These are phyloP conservation scores for Platygyra sinensis DNA, from an alignment of 64 coral and sea anemone species.

Conservation along the genomic window DNA sequence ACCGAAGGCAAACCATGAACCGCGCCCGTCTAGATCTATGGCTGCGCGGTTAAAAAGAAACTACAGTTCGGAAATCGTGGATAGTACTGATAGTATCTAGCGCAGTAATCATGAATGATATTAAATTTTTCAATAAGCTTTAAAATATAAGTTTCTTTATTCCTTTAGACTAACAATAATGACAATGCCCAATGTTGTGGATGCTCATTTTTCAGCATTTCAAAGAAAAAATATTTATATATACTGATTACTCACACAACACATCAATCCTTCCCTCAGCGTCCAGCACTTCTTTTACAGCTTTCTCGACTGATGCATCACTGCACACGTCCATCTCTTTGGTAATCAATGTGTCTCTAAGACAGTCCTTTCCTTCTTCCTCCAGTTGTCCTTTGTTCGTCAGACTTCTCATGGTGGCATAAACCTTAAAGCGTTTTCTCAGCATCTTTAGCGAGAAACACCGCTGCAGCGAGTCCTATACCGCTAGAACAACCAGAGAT, in stretches of 20 bases:
- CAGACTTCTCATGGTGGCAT: constrained; percentile 86
- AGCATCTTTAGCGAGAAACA: constrained; percentile 65
- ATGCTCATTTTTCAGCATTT: no score
- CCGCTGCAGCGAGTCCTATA: constrained; percentile 63
- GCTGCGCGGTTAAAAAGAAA: no score
- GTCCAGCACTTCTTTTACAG: constrained; percentile 35
- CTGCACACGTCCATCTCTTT: constrained; percentile 74
- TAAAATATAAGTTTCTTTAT: no score
- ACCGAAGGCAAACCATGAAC: no score
- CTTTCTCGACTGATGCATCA: constrained; percentile 62
- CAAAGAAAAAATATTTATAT: no score
- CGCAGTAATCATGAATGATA: no score
- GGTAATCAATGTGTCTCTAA: constrained; percentile 65
- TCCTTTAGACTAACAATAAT: no score
- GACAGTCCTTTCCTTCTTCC: constrained; percentile 54
- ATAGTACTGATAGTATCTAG: no score
- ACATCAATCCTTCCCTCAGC: constrained; percentile 56
- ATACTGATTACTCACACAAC: constrained; percentile 56
- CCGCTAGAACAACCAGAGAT: constrained; percentile 77
- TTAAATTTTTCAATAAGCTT: no score
- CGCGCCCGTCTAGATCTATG: no score
- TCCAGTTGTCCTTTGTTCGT: constrained; percentile 67
- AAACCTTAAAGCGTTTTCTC: constrained; percentile 89
- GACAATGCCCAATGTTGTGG: no score
- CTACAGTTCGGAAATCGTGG: no score